Evolutionary conservation across 2,797 vertebrate genomes (phyloP).

Genomic region (Basileuterus tristriatus): DNA sequence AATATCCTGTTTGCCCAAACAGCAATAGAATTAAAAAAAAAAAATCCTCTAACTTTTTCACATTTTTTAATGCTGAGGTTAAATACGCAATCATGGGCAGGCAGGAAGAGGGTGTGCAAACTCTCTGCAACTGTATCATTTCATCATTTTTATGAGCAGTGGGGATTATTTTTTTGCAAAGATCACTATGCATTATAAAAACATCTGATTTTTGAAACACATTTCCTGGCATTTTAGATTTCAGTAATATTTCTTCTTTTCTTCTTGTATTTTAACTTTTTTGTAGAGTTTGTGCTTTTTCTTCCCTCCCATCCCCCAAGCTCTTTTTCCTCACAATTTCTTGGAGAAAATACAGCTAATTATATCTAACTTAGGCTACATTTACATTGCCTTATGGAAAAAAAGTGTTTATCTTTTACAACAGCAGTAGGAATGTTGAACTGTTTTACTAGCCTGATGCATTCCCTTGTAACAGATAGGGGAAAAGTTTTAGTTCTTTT

Average conservation of each 20-base stretch:
- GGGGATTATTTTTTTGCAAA: constrained; percentile 36
- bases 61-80: constrained; percentile 61
- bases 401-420: background rate
- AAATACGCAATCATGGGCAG: constrained; percentile 43
- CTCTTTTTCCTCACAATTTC: background rate
- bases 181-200: constrained; percentile 50
- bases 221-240: constrained; percentile 11
- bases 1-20: constrained; percentile 5
- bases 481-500: background rate
- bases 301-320: background rate
- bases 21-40: constrained; percentile 30
- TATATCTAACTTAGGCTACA: background rate
- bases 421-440: background rate
- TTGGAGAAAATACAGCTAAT: background rate
- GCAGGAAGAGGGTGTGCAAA: constrained; percentile 49
- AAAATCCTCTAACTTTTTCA: constrained; percentile 20
- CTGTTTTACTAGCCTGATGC: background rate
- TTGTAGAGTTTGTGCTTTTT: background rate
- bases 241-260: constrained; percentile 2
- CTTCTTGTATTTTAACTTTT: background rate
- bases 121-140: constrained; percentile 41
- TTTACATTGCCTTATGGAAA: background rate
- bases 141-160: constrained; percentile 59
- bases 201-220: constrained; percentile 48
- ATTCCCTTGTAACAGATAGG: constrained; percentile 7